Percentiles rank a stretch among this genome's conserved stretches.
phyloP scores from a whole-genome alignment of 2,888 invertebrate genomes.

The Oxytorus armatus region DNA sequence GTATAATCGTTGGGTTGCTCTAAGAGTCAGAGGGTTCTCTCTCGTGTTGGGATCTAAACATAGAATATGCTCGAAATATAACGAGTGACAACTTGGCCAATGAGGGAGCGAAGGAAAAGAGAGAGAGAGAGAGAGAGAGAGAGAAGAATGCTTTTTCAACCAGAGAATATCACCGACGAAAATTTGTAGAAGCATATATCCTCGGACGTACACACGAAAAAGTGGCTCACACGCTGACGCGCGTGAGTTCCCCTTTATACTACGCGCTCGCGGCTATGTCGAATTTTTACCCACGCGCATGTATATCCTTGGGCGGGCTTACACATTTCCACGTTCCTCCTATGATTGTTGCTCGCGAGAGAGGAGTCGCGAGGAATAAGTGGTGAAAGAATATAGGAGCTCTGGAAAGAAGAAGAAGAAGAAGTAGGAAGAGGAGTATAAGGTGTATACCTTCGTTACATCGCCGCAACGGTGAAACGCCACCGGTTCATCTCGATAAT shows the following conservation, averaged over 20 bases:
- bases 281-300: slow-evolving; percentile 39
- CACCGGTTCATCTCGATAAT: slow-evolving; percentile 69
- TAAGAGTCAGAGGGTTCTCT: slow-evolving; percentile 49
- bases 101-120: slow-evolving; percentile 42
- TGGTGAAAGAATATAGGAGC: slow-evolving; percentile 3
- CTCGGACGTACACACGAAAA: slow-evolving; percentile 25
- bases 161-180: slow-evolving; percentile 44
- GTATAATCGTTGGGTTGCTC: slow-evolving; percentile 32
- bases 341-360: slow-evolving; percentile 31
- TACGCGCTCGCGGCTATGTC: slow-evolving; percentile 1
- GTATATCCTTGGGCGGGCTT: slow-evolving; percentile 8
- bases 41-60: slow-evolving; percentile 77
- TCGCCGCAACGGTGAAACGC: slow-evolving; percentile 59
- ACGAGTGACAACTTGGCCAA: slow-evolving; percentile 79
- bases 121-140: slow-evolving; percentile 20
- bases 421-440: slow-evolving; percentile 7
- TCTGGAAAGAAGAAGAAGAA: neutral
- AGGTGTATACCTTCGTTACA: slow-evolving; percentile 31
- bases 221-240: slow-evolving; percentile 12
- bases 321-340: slow-evolving; percentile 17
- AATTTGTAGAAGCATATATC: slow-evolving; percentile 50
- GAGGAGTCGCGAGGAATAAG: slow-evolving; percentile 37
- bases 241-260: neutral
- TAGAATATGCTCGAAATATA: slow-evolving; percentile 83
- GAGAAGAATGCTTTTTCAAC: slow-evolving; percentile 36